Evolutionary conservation across 2,113 vertebrate genomes (phyloP).

Genomic region (Limnothrissa miodon): DNA sequence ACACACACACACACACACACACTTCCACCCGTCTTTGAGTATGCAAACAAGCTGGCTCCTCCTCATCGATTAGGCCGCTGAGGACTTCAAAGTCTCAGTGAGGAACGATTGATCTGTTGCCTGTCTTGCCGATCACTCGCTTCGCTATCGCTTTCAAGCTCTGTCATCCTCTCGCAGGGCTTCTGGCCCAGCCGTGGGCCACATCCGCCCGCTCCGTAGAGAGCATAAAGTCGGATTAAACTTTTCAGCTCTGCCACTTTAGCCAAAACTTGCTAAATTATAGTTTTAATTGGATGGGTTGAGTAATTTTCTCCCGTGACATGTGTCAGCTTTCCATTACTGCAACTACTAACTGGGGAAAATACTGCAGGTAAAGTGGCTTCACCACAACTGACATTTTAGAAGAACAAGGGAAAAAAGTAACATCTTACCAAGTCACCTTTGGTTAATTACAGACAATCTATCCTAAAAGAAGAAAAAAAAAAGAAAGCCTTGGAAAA

Average conservation of each 20-base stretch:
- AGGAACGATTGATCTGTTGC: slow-evolving; percentile 54
- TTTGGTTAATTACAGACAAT: slow-evolving; percentile 37
- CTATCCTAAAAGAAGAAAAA: slow-evolving; percentile 7
- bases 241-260: slow-evolving; percentile 34
- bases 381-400: background rate
- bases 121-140: slow-evolving; percentile 54
- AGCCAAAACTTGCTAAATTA: slow-evolving; percentile 35
- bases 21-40: slow-evolving; percentile 44
- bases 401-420: slow-evolving; percentile 30
- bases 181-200: slow-evolving; percentile 7
- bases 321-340: slow-evolving; percentile 37
- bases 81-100: slow-evolving; percentile 55
- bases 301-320: background rate
- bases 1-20: too few species aligned
- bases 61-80: slow-evolving; percentile 57
- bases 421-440: slow-evolving; percentile 33
- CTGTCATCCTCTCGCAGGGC: slow-evolving; percentile 36
- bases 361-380: slow-evolving; percentile 1
- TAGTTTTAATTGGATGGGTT: slow-evolving; percentile 29
- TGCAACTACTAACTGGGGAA: slow-evolving; percentile 48
- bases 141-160: slow-evolving; percentile 46
- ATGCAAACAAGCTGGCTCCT: slow-evolving; percentile 55
- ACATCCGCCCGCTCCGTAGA: background rate
- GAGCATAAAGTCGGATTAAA: slow-evolving; percentile 30
- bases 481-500: background rate